phyloP scores from a whole-genome alignment of 2,888 invertebrate genomes.

The Tachina fera region DNA sequence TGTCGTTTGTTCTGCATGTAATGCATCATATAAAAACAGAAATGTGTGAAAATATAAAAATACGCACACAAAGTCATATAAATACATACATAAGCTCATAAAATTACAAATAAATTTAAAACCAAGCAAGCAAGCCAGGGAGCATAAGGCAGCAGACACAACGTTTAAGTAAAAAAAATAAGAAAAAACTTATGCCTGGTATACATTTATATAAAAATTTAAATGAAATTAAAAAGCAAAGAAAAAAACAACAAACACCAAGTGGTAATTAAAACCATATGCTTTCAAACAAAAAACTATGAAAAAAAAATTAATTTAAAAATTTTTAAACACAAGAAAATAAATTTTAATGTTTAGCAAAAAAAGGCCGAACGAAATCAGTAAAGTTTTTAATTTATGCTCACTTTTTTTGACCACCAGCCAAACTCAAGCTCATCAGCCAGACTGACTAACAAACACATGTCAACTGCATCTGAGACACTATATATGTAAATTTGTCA shows the following conservation, averaged over 20 bases:
- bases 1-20: conserved; percentile 81
- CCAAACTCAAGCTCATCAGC: too few species aligned
- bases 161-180: conserved; percentile 39
- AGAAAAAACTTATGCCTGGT: not conserved
- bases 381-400: too few species aligned
- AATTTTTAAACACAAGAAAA: not conserved
- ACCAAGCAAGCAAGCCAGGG: conserved; percentile 22
- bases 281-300: conserved; percentile 42
- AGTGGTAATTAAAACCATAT: conserved; percentile 71
- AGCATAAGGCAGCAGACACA: conserved; percentile 40
- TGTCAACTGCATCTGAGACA: too few species aligned
- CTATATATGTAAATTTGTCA: too few species aligned
- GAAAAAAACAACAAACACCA: conserved; percentile 15
- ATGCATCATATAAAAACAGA: conserved; percentile 79
- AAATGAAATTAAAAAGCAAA: conserved; percentile 54
- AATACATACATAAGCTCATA: conserved; percentile 6
- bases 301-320: not conserved
- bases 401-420: too few species aligned
- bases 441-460: too few species aligned
- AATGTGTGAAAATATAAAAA: conserved; percentile 66
- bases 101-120: conserved; percentile 59
- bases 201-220: conserved; percentile 21
- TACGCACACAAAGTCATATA: conserved; percentile 39
- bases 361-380: too few species aligned
- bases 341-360: too few species aligned